phyloP scores from a whole-genome alignment of 1,140 invertebrate genomes.

The Leptoteleia sp. region DNA sequence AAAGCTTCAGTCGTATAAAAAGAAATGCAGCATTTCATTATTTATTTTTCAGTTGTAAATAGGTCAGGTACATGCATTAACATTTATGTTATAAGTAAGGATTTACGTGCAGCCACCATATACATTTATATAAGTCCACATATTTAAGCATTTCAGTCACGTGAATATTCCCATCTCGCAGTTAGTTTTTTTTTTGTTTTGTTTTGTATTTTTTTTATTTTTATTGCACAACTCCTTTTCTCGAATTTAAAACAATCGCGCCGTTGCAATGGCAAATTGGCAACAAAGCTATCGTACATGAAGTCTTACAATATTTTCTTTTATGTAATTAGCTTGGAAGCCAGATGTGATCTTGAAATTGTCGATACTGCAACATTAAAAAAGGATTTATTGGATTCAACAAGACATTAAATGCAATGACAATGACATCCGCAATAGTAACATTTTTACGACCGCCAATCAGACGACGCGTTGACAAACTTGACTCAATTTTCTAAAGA shows the following conservation, averaged over 20 bases:
- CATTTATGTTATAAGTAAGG: not conserved
- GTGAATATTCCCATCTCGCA: not conserved
- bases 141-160: conserved; percentile 18
- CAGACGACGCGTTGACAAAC: not conserved
- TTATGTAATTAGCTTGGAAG: conserved; percentile 72
- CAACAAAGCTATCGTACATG: conserved; percentile 37
- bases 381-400: conserved; percentile 31
- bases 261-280: conserved; percentile 18
- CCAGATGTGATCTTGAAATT: conserved; percentile 58
- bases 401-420: conserved; percentile 26
- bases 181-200: conserved; percentile 22
- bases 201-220: too few species aligned
- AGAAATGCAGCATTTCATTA: too few species aligned
- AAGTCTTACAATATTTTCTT: conserved; percentile 67
- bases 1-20: too few species aligned
- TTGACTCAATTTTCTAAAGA: conserved; percentile 6
- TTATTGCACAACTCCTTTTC: conserved; percentile 1
- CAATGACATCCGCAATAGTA: conserved; percentile 24
- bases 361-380: conserved; percentile 55
- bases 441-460: conserved; percentile 26
- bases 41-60: too few species aligned
- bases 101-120: not conserved
- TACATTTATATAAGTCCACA: not conserved
- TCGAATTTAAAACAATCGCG: conserved; percentile 30
- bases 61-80: too few species aligned